Percentiles rank a stretch among this genome's conserved stretches.
Conservation (phyloP, 2,797 vertebrate species). For the Enteromius fasciolatus region DNA sequence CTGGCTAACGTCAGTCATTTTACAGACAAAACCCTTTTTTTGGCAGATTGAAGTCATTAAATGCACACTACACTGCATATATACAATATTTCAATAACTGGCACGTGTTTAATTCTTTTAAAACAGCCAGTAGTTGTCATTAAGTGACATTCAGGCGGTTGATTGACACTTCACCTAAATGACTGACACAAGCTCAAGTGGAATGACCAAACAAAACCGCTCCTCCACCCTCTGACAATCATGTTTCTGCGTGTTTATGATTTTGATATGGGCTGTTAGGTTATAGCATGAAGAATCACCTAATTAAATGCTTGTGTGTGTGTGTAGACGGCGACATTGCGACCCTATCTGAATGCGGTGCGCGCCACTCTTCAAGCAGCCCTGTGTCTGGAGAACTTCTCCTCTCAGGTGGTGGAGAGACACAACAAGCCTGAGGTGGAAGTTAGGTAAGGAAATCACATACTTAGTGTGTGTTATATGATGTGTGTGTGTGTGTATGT, state of each 20-base stretch:
- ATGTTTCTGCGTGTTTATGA: background rate
- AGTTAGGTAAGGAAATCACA: conserved; percentile 84
- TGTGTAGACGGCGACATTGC: conserved; percentile 91
- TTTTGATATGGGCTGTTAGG: background rate
- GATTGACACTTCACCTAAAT: background rate
- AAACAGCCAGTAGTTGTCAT: background rate
- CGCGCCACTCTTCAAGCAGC: conserved; percentile 95
- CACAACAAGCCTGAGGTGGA: conserved; percentile 99
- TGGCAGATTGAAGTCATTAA: background rate
- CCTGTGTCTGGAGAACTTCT: conserved; percentile 97
- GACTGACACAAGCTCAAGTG: background rate
- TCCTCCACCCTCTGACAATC: background rate
- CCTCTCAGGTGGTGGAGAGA: conserved; percentile 96
- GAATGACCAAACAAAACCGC: background rate
- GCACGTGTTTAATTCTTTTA: background rate
- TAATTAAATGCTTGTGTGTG: background rate
- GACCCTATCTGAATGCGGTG: conserved; percentile 96
- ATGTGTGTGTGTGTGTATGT: too few species aligned
- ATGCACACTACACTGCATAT: background rate
- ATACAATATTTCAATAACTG: background rate
- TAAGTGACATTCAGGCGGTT: background rate
- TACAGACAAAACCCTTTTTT: background rate
- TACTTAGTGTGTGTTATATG: too few species aligned
- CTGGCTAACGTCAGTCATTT: conserved; percentile 49
- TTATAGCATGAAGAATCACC: background rate